Conservation (phyloP, 2,797 vertebrate genomes). For the Macroramphosus scolopax region DNA sequence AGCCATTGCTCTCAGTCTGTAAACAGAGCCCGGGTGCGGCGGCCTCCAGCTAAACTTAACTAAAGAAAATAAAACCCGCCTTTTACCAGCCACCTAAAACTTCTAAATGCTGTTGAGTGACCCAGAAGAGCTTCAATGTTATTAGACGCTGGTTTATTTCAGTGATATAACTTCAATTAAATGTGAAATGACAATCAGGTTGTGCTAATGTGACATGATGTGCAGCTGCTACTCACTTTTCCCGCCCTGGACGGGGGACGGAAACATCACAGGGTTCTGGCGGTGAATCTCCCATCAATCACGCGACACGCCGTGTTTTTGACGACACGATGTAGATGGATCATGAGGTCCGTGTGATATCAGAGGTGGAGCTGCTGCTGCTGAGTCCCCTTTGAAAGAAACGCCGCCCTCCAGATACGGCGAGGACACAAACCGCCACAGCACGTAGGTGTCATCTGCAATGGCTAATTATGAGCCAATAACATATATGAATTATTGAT, state of each 20-base stretch:
- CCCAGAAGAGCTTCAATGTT: conserved; percentile 36
- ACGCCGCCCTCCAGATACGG: too few species aligned
- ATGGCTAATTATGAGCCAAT: too few species aligned
- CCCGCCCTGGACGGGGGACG: conserved; percentile 19
- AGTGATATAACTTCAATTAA: conserved; percentile 49
- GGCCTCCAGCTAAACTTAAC: conserved; percentile 52
- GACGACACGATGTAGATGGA: too few species aligned
- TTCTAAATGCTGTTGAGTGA: conserved; percentile 43
- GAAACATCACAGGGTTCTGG: conserved; percentile 1
- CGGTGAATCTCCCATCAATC: conserved; percentile 15
- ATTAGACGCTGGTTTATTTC: conserved; percentile 25
- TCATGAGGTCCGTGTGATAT: too few species aligned
- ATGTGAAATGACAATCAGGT: conserved; percentile 46
- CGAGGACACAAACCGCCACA: too few species aligned
- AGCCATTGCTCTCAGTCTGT: conserved; percentile 69
- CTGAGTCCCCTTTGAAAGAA: too few species aligned
- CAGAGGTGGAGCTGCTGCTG: too few species aligned
- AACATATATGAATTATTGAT: too few species aligned
- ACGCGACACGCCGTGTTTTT: too few species aligned
- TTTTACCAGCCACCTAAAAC: conserved; percentile 40
- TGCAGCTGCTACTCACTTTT: conserved; percentile 45
- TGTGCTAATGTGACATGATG: conserved; percentile 54
- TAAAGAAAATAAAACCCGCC: conserved; percentile 11
- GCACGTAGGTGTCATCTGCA: too few species aligned
- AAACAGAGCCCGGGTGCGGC: conserved; percentile 62